Conservation (phyloP, 2,797 vertebrate genomes). For the Amphiprion clarkii region DNA sequence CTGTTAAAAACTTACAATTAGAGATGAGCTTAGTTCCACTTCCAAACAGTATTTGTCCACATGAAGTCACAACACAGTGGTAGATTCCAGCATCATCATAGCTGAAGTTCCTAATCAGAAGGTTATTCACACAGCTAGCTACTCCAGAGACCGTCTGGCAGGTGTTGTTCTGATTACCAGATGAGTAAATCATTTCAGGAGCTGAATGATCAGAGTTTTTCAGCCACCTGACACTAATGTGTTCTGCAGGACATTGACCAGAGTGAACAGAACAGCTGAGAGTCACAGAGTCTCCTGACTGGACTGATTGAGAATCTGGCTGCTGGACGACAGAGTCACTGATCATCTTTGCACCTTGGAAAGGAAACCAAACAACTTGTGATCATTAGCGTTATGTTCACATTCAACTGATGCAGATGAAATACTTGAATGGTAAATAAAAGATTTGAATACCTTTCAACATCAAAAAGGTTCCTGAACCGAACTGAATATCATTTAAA, state of each 20-base stretch:
- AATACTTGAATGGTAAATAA: not conserved
- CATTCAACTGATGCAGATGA: rapidly evolving
- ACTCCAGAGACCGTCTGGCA: constrained; percentile 7
- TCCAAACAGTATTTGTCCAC: constrained; percentile 55
- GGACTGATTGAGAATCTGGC: constrained; percentile 13
- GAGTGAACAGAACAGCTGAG: constrained; percentile 58
- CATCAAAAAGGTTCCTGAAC: constrained; percentile 43
- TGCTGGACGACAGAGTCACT: constrained; percentile 38
- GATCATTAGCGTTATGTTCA: not conserved
- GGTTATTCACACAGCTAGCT: constrained; percentile 39
- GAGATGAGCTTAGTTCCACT: constrained; percentile 29
- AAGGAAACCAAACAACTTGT: not conserved
- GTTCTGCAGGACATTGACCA: constrained; percentile 49
- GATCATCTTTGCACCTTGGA: constrained; percentile 21
- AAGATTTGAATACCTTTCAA: constrained; percentile 19
- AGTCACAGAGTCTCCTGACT: constrained; percentile 50
- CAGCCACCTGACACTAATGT: constrained; percentile 42
- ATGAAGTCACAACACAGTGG: constrained; percentile 31
- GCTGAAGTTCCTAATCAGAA: constrained; percentile 36
- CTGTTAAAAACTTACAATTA: constrained; percentile 16
- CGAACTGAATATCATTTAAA: constrained; percentile 16
- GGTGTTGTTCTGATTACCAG: not conserved
- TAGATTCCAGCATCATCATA: constrained; percentile 43
- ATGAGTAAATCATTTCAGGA: constrained; percentile 24
- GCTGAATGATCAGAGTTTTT: constrained; percentile 41